Evolutionary conservation across 2,888 invertebrate species (phyloP).

Genomic region (Julus scanicus): DNA sequence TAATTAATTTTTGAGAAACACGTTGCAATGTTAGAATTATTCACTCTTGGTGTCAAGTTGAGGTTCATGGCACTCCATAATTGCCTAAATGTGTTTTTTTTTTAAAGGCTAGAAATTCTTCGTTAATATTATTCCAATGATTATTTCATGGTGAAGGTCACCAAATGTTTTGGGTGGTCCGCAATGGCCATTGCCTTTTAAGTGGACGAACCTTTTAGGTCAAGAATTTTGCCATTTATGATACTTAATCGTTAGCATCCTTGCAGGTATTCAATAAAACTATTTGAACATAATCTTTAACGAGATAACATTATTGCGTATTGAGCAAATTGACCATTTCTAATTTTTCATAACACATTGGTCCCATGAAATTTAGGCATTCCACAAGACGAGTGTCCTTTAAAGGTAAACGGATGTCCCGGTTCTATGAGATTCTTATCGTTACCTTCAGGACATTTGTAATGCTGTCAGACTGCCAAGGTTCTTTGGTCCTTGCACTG

Average conservation of each 20-base stretch:
- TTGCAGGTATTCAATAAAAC: not conserved
- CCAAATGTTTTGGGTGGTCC: not conserved
- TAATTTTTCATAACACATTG: not conserved
- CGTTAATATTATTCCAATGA: not conserved
- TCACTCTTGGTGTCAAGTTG: not conserved
- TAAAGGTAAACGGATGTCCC: not conserved
- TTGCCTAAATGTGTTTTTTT: not conserved
- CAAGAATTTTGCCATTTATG: not conserved
- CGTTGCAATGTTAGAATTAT: too few species aligned
- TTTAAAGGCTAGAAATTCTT: not conserved
- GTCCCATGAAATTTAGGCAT: not conserved
- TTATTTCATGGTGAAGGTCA: not conserved
- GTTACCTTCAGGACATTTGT: not conserved
- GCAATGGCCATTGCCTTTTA: not conserved
- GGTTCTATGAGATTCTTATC: not conserved
- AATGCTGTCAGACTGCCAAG: not conserved
- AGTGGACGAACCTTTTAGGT: not conserved
- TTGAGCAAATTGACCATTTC: too few species aligned
- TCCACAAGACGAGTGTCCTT: too few species aligned
- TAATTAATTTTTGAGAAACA: too few species aligned
- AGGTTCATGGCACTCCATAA: constrained; percentile 8
- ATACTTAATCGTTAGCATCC: not conserved
- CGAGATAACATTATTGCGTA: too few species aligned
- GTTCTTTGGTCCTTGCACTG: not conserved
- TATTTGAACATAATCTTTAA: too few species aligned